These are phyloP conservation scores for Spatulosminthurus flaviceps DNA, from an alignment of 2,888 invertebrate species.

Conservation along the genomic window DNA sequence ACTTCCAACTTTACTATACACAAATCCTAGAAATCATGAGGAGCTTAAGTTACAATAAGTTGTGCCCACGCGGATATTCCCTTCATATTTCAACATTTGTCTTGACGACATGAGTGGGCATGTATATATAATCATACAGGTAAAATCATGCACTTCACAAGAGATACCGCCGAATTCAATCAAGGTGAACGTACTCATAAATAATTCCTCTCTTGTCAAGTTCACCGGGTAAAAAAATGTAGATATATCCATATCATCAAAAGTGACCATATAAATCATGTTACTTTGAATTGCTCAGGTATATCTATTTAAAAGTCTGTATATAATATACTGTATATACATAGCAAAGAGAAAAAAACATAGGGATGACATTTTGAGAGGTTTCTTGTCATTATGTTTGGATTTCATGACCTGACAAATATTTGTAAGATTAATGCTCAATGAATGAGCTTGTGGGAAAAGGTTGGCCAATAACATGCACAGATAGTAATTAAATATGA, in stretches of 20 bases:
- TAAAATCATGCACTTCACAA: neutral
- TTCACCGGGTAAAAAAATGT: neutral
- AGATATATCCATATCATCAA: neutral
- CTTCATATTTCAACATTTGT: neutral
- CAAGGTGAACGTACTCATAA: constrained; percentile 5
- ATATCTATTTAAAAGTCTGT: neutral
- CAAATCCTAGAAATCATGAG: too few species aligned
- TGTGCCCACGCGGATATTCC: neutral
- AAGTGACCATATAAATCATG: neutral
- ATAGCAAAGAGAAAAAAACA: too few species aligned
- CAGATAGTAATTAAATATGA: neutral
- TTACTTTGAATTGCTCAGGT: neutral
- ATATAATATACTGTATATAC: too few species aligned
- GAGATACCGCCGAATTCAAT: constrained; percentile 6
- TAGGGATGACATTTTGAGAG: neutral
- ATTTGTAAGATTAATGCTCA: neutral
- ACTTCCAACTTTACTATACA: too few species aligned
- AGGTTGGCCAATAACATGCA: neutral
- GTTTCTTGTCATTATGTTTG: neutral
- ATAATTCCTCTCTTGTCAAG: constrained; percentile 15
- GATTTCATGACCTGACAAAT: neutral
- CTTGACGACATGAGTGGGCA: too few species aligned
- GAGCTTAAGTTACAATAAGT: neutral
- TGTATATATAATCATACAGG: neutral
- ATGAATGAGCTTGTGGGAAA: too few species aligned